Percentiles rank a stretch among this genome's conserved stretches.
Evolutionary conservation across 2,113 vertebrate species (phyloP).

Genomic region (Pteronura brasiliensis): DNA sequence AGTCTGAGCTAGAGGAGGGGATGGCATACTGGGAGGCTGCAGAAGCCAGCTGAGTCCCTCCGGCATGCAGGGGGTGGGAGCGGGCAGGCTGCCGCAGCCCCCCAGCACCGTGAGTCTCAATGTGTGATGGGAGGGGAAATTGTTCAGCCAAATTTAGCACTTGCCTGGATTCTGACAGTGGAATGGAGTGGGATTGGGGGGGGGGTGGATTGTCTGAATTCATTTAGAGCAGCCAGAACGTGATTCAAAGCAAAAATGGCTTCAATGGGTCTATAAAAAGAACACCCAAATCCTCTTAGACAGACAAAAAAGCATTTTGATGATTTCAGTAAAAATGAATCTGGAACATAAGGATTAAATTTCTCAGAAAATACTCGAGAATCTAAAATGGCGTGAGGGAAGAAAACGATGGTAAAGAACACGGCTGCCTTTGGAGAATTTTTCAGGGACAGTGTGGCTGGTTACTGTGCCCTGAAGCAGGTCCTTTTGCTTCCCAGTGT

Average conservation of each 20-base stretch:
- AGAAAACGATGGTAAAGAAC: accelerated
- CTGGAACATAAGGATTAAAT: constrained; percentile 27
- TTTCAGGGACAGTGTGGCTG: neutral
- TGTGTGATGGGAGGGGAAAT: accelerated
- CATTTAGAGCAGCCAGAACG: neutral
- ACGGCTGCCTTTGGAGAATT: neutral
- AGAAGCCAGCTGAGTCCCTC: neutral
- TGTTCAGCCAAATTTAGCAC: neutral
- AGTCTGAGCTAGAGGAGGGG: accelerated
- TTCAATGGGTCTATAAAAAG: neutral
- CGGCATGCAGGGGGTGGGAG: accelerated
- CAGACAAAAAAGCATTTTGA: neutral
- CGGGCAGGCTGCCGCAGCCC: accelerated
- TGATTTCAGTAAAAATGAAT: constrained; percentile 31
- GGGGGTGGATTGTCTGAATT: neutral
- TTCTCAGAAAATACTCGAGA: neutral
- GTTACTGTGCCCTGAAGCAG: neutral
- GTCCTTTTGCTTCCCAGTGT: neutral
- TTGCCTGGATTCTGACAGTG: neutral
- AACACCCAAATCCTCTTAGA: neutral
- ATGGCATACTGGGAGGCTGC: accelerated
- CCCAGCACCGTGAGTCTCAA: accelerated
- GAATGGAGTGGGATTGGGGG: accelerated
- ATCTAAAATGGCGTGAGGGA: neutral
- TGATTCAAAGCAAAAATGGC: neutral